A percentile compares a stretch with the other conserved stretches of the same genome.
Conservation (phyloP, 2,888 invertebrate species). For the Neria commutata region DNA sequence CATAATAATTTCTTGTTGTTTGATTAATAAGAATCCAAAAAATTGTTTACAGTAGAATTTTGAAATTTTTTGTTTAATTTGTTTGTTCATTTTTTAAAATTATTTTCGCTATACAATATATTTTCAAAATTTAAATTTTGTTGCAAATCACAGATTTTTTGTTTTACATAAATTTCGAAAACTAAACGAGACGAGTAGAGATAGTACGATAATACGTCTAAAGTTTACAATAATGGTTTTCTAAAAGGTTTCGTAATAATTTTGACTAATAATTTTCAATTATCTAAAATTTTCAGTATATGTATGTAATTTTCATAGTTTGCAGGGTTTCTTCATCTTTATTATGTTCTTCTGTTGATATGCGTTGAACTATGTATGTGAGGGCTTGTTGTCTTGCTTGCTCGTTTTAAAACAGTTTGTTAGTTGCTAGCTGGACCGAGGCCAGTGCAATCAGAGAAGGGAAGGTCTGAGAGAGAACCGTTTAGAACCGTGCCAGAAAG, state of each 20-base stretch:
- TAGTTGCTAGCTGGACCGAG: no score
- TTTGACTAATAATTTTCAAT: slow-evolving; percentile 58
- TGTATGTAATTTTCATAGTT: no score
- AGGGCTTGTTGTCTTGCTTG: slow-evolving; percentile 17
- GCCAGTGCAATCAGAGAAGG: no score
- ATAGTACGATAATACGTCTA: slow-evolving; percentile 48
- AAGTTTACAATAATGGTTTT: background rate
- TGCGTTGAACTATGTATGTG: slow-evolving; percentile 45
- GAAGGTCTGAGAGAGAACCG: slow-evolving; percentile 5
- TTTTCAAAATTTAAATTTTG: slow-evolving; percentile 56
- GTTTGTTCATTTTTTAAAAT: slow-evolving; percentile 24
- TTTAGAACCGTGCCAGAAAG: no score
- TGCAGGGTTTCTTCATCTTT: slow-evolving; percentile 31
- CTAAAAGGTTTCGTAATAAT: slow-evolving; percentile 37
- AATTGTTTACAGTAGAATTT: slow-evolving; percentile 30
- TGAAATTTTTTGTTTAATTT: slow-evolving; percentile 28
- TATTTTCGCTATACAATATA: slow-evolving; percentile 43
- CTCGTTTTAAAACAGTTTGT: background rate
- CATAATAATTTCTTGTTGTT: slow-evolving; percentile 18
- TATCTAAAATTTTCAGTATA: slow-evolving; percentile 45
- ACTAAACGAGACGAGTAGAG: slow-evolving; percentile 50
- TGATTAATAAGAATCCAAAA: slow-evolving; percentile 36
- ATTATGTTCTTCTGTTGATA: slow-evolving; percentile 33
- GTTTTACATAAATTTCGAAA: slow-evolving; percentile 57
- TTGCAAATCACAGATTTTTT: slow-evolving; percentile 61